Evolutionary conservation across 1,140 invertebrate genomes (phyloP), one percentile per base, ranked within the genome.

Genomic region (Drosophila pseudoobscura): DNA sequence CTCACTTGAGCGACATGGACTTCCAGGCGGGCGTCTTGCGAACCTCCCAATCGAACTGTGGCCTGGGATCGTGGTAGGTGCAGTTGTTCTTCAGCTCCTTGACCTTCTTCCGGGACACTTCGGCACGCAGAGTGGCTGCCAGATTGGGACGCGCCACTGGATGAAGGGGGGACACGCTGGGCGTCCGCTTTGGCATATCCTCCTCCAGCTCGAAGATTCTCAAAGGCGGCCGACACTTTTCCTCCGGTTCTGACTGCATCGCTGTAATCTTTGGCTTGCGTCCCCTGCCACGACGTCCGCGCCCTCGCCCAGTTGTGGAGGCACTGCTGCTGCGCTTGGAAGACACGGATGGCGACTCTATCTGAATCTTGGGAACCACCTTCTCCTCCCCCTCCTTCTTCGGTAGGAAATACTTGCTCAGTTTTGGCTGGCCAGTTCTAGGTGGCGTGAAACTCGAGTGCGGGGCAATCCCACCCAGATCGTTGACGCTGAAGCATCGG

Each of bases 1-100:
- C 75, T 85, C 41, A 91, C 91, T 91, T 91, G 5, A 90, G 53
- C 1, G 82, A 80, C 9, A 92, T 59, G 1, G 89, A 90, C 52
- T 91, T 91, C 89, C 91, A 92, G 13, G 88, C 91, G 6, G 91
- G 91, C 7, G 89, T 91, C 50, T 91, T 91, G 11, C 89, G 76
- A 8, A 92, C 90, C 53, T 90, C 91, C 91, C 91, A 92, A 61
- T 90, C 82, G 13, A 78, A 74, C 17, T 82, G 76, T 8, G 82
- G 77, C 2, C 76, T 64, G 0, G 71, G 73, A 41, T 91, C 90
- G 7, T 89, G 71, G 45, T 68, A 90, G 0, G 90, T 91, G 54
- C 90, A 91, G 45, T 90, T 91, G 52, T 91, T 91, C 43, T 87
- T 52, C 6, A 91, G 64, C 46, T 91, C 89, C 57, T 80, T 79